phyloP scores from a whole-genome alignment of 2,113 vertebrate genomes.

The Mola mola region DNA sequence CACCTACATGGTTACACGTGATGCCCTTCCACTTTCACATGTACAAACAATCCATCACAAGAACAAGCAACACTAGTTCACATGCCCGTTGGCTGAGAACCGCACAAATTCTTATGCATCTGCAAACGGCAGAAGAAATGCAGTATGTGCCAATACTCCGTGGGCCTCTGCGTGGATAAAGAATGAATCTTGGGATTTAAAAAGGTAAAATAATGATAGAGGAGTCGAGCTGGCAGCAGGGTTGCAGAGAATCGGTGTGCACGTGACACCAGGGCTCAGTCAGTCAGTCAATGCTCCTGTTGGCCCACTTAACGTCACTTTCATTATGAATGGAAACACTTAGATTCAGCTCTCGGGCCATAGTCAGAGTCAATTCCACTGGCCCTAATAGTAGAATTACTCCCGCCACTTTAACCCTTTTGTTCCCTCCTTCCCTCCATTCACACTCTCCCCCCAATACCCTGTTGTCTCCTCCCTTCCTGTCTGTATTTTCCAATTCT shows the following conservation, averaged over 20 bases:
- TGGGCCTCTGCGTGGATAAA: too few relatives aligned
- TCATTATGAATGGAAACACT: slow-evolving; percentile 58
- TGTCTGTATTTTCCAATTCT: slow-evolving; percentile 1
- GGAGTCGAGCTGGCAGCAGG: slow-evolving; percentile 1
- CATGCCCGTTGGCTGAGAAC: too few relatives aligned
- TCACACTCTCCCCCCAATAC: slow-evolving; percentile 8
- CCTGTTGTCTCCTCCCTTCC: neutral
- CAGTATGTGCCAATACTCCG: too few relatives aligned
- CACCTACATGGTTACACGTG: slow-evolving; percentile 66
- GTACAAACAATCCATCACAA: slow-evolving; percentile 60
- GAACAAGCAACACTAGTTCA: slow-evolving; percentile 19
- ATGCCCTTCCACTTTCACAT: slow-evolving; percentile 57
- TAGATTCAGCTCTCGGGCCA: slow-evolving; percentile 59
- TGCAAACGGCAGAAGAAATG: neutral
- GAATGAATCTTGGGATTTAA: too few relatives aligned
- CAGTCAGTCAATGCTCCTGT: slow-evolving; percentile 42
- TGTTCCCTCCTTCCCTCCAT: slow-evolving; percentile 17
- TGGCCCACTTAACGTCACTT: slow-evolving; percentile 62
- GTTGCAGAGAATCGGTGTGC: slow-evolving; percentile 4
- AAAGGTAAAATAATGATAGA: too few relatives aligned
- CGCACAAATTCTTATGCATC: slow-evolving; percentile 1
- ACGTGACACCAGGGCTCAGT: slow-evolving; percentile 45
- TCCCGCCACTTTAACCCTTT: slow-evolving; percentile 25
- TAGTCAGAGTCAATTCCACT: slow-evolving; percentile 53
- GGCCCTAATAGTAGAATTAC: slow-evolving; percentile 53